Percentiles rank a stretch among this genome's conserved stretches.
Evolutionary conservation across 2,888 invertebrate genomes (phyloP).

Genomic region (Ectropis crepuscularia): DNA sequence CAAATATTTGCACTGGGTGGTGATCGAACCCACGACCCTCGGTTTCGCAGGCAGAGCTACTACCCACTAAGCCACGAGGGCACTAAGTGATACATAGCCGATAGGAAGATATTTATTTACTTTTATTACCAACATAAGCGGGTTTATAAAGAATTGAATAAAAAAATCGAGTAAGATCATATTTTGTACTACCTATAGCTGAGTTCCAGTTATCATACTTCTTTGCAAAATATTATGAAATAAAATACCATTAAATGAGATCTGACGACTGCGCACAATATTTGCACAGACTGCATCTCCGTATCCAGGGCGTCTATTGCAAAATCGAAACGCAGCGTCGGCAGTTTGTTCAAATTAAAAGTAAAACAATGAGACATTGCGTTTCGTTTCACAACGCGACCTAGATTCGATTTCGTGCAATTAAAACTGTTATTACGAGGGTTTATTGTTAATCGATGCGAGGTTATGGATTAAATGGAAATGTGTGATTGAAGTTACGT

Average conservation of each 20-base stretch:
- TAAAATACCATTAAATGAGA: neutral
- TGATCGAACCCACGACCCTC: no score
- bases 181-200: no score
- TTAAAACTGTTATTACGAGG: conserved; percentile 18
- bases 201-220: no score
- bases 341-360: conserved; percentile 34
- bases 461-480: conserved; percentile 10
- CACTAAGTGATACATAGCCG: no score
- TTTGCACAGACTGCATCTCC: conserved; percentile 26
- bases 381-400: conserved; percentile 52
- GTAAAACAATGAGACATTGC: conserved; percentile 45
- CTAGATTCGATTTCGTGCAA: conserved; percentile 42
- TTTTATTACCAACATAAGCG: no score
- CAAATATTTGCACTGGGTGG: no score
- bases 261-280: neutral
- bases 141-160: no score
- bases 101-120: no score
- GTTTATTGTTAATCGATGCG: conserved; percentile 27
- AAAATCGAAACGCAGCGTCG: conserved; percentile 38
- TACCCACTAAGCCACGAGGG: no score
- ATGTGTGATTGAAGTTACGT: neutral
- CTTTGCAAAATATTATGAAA: no score
- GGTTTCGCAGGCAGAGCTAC: no score
- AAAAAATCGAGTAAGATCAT: no score
- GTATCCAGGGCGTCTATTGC: conserved; percentile 43